Conservation (phyloP, 2,888 invertebrate species). For the Drosophila atripex region DNA sequence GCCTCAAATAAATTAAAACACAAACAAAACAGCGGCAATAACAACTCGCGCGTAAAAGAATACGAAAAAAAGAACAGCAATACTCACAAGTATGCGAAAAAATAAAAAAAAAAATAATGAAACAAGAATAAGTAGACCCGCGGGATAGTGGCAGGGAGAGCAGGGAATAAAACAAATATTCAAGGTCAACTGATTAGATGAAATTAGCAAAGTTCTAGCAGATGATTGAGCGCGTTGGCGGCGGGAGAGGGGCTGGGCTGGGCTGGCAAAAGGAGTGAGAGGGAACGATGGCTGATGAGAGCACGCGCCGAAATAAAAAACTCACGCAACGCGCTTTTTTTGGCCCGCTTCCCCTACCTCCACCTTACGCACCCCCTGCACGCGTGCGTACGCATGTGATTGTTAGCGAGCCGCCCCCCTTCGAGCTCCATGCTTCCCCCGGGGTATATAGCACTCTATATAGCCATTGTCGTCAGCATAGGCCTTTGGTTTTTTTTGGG, state of each 20-base stretch:
- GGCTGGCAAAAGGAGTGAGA: background rate
- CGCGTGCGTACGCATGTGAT: slow-evolving; percentile 61
- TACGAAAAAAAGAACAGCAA: slow-evolving; percentile 17
- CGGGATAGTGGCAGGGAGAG: slow-evolving; percentile 30
- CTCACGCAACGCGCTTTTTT: slow-evolving; percentile 60
- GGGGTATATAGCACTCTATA: slow-evolving; percentile 20
- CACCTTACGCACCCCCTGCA: slow-evolving; percentile 4
- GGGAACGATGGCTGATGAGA: slow-evolving; percentile 55
- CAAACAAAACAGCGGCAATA: slow-evolving; percentile 45
- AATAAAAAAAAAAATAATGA: slow-evolving; percentile 22
- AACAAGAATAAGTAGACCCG: slow-evolving; percentile 64
- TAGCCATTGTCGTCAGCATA: slow-evolving; percentile 52
- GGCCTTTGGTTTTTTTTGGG: slow-evolving; percentile 35
- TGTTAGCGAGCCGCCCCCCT: background rate
- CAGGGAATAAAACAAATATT: slow-evolving; percentile 64
- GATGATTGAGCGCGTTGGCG: slow-evolving; percentile 58
- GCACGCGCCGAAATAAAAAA: slow-evolving; percentile 69
- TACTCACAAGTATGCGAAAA: slow-evolving; percentile 16
- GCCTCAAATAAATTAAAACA: slow-evolving; percentile 72
- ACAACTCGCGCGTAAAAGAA: slow-evolving; percentile 39
- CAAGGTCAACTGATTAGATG: slow-evolving; percentile 81
- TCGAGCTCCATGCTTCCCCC: background rate
- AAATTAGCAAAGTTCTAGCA: slow-evolving; percentile 75
- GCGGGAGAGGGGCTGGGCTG: background rate
- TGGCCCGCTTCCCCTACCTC: slow-evolving; percentile 3